Evolutionary conservation across 2,888 invertebrate species (phyloP).

Genomic region (Bruchidius siliquastri): DNA sequence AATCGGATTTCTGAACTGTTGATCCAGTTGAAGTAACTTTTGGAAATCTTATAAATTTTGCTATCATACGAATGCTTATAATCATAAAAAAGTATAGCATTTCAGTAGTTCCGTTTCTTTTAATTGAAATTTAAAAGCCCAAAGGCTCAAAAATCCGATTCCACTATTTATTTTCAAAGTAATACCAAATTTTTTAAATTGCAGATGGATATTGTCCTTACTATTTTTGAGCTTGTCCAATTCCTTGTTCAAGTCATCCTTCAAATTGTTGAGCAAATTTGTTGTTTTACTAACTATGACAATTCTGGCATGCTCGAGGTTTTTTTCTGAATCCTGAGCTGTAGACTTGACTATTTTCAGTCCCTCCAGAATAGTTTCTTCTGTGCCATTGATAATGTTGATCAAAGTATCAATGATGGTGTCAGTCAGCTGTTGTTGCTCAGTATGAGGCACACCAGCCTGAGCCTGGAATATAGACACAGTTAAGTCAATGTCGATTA

Average conservation of each 20-base stretch:
- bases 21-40: no score
- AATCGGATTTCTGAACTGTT: no score
- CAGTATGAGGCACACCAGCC: not conserved
- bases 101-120: no score
- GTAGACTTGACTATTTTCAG: not conserved
- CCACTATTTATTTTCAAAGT: no score
- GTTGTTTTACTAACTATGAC: not conserved
- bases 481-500: not conserved
- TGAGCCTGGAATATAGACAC: not conserved
- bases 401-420: not conserved
- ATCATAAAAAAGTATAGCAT: no score
- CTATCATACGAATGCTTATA: no score
- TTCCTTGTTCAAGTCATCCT: not conserved
- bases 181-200: no score
- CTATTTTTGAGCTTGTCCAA: not conserved
- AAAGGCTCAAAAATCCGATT: no score
- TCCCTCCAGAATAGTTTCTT: not conserved
- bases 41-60: no score
- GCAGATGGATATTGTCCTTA: not conserved
- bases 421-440: not conserved
- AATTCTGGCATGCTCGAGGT: not conserved
- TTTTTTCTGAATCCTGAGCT: not conserved
- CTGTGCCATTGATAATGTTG: not conserved
- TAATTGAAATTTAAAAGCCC: no score
- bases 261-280: not conserved